Percentiles rank a stretch among this genome's conserved stretches.
Conservation (phyloP, 2,797 vertebrate genomes). For the Melanogrammus aeglefinus region DNA sequence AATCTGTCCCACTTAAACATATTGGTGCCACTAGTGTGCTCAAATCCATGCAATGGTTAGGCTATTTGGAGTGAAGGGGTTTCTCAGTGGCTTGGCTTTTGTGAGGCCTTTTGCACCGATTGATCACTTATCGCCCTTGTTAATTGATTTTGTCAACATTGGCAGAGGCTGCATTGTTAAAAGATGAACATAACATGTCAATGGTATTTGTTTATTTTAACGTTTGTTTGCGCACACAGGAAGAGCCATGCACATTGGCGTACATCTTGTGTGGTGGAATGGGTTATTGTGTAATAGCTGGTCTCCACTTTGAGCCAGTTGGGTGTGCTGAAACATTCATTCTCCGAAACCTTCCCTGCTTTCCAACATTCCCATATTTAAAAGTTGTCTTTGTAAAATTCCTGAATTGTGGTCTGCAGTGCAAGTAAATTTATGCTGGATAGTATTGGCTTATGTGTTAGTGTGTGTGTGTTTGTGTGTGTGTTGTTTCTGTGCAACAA, state of each 20-base stretch:
- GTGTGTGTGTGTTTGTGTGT: slow-evolving; percentile 14
- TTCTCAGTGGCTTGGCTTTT: background rate
- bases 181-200: background rate
- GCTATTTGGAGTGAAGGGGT: slow-evolving; percentile 4
- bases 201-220: slow-evolving; percentile 30
- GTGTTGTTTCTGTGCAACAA: slow-evolving; percentile 2
- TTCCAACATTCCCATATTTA: slow-evolving; percentile 43
- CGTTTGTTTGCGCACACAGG: slow-evolving; percentile 31
- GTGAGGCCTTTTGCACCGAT: background rate
- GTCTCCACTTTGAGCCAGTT: slow-evolving; percentile 55
- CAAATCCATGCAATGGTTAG: slow-evolving; percentile 29
- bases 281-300: slow-evolving; percentile 59
- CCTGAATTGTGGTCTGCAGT: slow-evolving; percentile 31
- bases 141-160: slow-evolving; percentile 2
- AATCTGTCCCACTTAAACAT: slow-evolving; percentile 66
- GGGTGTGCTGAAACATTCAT: slow-evolving; percentile 66
- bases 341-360: slow-evolving; percentile 16
- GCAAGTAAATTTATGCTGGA: slow-evolving; percentile 8
- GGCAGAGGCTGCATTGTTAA: slow-evolving; percentile 6
- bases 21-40: slow-evolving; percentile 36
- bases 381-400: slow-evolving; percentile 54
- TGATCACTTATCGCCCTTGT: background rate
- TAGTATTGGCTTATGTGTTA: slow-evolving; percentile 23
- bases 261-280: slow-evolving; percentile 10
- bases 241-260: slow-evolving; percentile 29